Evolutionary conservation across 2,888 invertebrate species (phyloP).

Genomic region (Callosobruchus maculatus): DNA sequence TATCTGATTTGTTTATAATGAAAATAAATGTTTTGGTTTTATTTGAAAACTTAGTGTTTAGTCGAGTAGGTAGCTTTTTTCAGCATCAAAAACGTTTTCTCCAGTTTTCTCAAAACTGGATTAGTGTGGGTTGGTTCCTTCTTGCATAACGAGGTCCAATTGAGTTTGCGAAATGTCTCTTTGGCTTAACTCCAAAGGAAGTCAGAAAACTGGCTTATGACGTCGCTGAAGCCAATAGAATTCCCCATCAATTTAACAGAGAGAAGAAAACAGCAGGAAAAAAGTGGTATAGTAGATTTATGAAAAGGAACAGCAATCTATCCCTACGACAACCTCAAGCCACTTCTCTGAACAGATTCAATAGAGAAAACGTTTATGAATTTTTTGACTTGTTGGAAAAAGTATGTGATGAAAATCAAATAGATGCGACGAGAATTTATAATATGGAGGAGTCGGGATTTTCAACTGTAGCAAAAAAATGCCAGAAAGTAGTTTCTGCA

Average conservation of each 20-base stretch:
- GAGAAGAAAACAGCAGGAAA: too few relatives aligned
- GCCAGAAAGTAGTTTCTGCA: constrained; percentile 19
- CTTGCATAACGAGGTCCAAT: too few relatives aligned
- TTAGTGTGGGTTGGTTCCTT: too few relatives aligned
- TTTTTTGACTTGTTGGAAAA: constrained; percentile 22
- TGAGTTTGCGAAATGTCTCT: neutral
- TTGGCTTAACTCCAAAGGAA: constrained; percentile 3
- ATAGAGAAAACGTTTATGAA: constrained; percentile 15
- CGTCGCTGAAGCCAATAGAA: too few relatives aligned
- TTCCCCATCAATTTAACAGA: too few relatives aligned
- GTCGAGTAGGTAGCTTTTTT: too few relatives aligned
- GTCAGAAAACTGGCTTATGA: constrained; percentile 4
- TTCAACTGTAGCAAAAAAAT: constrained; percentile 21
- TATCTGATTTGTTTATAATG: too few relatives aligned
- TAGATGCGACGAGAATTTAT: constrained; percentile 22
- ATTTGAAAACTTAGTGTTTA: too few relatives aligned
- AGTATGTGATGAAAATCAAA: constrained; percentile 17
- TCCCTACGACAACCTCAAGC: constrained; percentile 9
- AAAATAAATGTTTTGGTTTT: too few relatives aligned
- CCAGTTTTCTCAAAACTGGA: too few relatives aligned
- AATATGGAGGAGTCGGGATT: constrained; percentile 27
- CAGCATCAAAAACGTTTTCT: too few relatives aligned
- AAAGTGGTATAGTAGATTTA: neutral
- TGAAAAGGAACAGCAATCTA: constrained; percentile 5
- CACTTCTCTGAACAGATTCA: constrained; percentile 16